Conservation (phyloP, 1,140 invertebrate species). For the Drosophila pachea region DNA sequence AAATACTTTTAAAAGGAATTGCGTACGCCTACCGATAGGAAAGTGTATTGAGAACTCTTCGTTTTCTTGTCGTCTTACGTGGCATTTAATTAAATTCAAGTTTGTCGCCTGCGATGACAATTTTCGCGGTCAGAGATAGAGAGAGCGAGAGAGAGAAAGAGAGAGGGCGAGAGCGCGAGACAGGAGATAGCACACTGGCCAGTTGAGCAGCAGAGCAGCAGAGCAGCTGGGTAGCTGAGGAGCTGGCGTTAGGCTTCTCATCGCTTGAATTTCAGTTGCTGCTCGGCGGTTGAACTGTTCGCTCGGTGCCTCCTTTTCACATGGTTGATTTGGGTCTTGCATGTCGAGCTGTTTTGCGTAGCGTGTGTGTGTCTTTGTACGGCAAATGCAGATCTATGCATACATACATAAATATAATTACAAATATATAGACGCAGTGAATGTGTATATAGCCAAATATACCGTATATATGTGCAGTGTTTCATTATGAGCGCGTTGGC, state of each 20-base stretch:
- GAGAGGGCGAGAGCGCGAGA: slow-evolving; percentile 14
- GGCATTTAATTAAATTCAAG: slow-evolving; percentile 73
- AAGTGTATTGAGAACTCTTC: slow-evolving; percentile 13
- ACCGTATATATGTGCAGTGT: slow-evolving; percentile 44
- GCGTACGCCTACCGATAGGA: neutral
- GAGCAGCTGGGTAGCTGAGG: neutral
- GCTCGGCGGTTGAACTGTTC: slow-evolving; percentile 61
- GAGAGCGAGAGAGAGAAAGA: slow-evolving; percentile 13
- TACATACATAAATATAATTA: slow-evolving; percentile 46
- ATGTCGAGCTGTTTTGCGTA: slow-evolving; percentile 34
- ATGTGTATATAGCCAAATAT: slow-evolving; percentile 27
- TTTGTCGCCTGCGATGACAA: slow-evolving; percentile 66
- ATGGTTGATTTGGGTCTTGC: slow-evolving; percentile 30
- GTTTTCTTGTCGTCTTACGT: slow-evolving; percentile 33
- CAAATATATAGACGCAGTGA: slow-evolving; percentile 11
- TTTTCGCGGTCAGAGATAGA: slow-evolving; percentile 61
- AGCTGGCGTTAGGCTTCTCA: slow-evolving; percentile 29
- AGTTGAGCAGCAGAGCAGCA: slow-evolving; percentile 18
- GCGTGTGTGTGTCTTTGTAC: slow-evolving; percentile 30
- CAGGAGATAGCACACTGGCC: slow-evolving; percentile 48
- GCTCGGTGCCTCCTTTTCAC: slow-evolving; percentile 60
- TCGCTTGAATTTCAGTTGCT: slow-evolving; percentile 59
- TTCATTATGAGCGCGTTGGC: slow-evolving; percentile 69
- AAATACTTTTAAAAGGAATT: no score
- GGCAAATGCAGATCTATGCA: slow-evolving; percentile 42